Conservation (phyloP, 2,888 invertebrate species). For the Orchesellides sinensis region DNA sequence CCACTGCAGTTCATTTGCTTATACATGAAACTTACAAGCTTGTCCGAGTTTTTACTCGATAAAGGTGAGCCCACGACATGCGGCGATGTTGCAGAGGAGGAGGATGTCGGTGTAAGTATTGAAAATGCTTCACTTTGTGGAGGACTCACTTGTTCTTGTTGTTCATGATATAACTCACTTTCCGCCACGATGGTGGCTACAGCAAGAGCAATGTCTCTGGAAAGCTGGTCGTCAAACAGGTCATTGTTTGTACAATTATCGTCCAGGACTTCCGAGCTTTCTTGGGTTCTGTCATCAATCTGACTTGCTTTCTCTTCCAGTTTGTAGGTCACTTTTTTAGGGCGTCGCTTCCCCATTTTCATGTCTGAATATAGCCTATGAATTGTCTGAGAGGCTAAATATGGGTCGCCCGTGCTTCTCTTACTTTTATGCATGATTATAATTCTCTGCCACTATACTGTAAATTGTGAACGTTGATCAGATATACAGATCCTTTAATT, state of each 20-base stretch:
- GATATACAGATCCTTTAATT: too few species aligned
- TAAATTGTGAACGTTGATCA: too few species aligned
- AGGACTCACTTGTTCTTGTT: too few species aligned
- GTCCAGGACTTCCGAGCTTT: neutral
- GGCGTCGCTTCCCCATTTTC: neutral
- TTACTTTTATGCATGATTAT: neutral
- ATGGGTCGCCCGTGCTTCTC: conserved; percentile 10
- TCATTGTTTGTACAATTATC: neutral
- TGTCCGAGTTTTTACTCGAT: too few species aligned
- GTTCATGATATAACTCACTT: conserved; percentile 38
- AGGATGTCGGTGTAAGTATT: too few species aligned
- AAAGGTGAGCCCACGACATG: too few species aligned
- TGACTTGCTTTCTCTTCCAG: neutral
- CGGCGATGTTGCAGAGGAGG: neutral
- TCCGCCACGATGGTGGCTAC: conserved; percentile 59
- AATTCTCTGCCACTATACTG: too few species aligned
- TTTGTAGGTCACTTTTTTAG: neutral
- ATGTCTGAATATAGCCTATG: neutral
- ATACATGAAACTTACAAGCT: too few species aligned
- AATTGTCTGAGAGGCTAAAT: neutral
- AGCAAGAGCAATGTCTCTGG: conserved; percentile 53
- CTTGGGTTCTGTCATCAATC: neutral
- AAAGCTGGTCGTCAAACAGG: conserved; percentile 16
- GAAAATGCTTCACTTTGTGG: too few species aligned
- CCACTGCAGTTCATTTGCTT: too few species aligned